These are phyloP conservation scores for Syngnathoides biaculeatus DNA, from an alignment of 2,113 vertebrate species.

Conservation along the genomic window DNA sequence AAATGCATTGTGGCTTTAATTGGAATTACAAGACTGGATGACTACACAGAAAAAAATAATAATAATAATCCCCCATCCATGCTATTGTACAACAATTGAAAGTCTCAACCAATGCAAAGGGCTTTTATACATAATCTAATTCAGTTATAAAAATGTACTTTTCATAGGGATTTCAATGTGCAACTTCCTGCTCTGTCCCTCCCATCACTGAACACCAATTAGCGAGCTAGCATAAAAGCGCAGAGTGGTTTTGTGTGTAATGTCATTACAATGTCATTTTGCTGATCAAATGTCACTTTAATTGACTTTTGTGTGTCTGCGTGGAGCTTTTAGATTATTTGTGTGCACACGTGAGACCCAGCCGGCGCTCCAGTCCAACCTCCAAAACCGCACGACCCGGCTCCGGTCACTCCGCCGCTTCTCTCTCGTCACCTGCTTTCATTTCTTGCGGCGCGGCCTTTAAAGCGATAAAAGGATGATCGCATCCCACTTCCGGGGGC, in stretches of 20 bases:
- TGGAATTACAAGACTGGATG: too few species aligned
- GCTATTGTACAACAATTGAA: background rate
- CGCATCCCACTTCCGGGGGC: constrained; percentile 1
- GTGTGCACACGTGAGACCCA: background rate
- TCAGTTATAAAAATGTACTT: background rate
- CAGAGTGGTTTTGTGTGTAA: constrained; percentile 18
- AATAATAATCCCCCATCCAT: background rate
- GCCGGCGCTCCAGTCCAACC: background rate
- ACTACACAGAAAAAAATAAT: too few species aligned
- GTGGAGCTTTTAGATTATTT: background rate
- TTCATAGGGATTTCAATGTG: background rate
- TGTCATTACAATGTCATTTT: constrained; percentile 12
- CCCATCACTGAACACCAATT: background rate
- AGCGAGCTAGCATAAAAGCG: background rate
- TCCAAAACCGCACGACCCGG: background rate
- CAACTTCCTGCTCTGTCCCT: background rate
- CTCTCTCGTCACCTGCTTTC: constrained; percentile 2
- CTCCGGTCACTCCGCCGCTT: constrained; percentile 1
- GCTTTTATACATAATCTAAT: background rate
- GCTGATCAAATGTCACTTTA: constrained; percentile 32
- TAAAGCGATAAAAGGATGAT: constrained; percentile 11
- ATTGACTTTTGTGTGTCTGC: constrained; percentile 23
- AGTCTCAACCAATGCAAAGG: background rate
- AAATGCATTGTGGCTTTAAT: too few species aligned
- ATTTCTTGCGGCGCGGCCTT: constrained; percentile 1